Percentiles rank a stretch among this genome's conserved stretches.
phyloP scores from a whole-genome alignment of 2,797 vertebrate genomes.

The Pseudotriccus pelzelni region DNA sequence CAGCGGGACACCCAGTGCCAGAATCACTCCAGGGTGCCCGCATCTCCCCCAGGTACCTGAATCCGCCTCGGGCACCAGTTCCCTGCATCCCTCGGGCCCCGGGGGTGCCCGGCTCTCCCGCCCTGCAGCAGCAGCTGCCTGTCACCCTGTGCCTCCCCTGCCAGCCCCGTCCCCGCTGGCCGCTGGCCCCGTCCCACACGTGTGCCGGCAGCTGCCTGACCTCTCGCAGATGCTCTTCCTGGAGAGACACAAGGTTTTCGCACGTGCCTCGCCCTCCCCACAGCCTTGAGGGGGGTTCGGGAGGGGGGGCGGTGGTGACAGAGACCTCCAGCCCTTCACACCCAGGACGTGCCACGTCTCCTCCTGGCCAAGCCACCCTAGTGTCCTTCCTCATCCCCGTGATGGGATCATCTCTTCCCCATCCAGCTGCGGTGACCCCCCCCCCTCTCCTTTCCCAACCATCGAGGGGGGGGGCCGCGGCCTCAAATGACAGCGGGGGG shows the following conservation, averaged over 20 bases:
- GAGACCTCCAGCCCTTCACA: background rate
- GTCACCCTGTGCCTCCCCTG: rapidly evolving
- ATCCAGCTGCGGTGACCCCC: background rate
- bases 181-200: background rate
- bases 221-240: background rate
- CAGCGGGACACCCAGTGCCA: background rate
- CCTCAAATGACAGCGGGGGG: slow-evolving; percentile 70
- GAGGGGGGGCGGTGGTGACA: rapidly evolving
- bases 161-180: background rate
- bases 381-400: rapidly evolving
- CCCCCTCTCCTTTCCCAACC: background rate
- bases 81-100: too few relatives aligned
- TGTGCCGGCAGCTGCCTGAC: background rate
- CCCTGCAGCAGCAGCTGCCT: background rate
- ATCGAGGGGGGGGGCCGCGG: slow-evolving; percentile 37
- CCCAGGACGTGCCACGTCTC: background rate
- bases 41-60: background rate
- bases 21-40: background rate
- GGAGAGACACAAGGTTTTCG: background rate
- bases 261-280: background rate
- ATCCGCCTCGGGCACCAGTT: background rate
- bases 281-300: background rate
- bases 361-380: background rate
- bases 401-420: rapidly evolving
- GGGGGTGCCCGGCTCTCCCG: rapidly evolving